Evolutionary conservation across 2,888 invertebrate species (phyloP).

Genomic region (Drosophila setosimentum): DNA sequence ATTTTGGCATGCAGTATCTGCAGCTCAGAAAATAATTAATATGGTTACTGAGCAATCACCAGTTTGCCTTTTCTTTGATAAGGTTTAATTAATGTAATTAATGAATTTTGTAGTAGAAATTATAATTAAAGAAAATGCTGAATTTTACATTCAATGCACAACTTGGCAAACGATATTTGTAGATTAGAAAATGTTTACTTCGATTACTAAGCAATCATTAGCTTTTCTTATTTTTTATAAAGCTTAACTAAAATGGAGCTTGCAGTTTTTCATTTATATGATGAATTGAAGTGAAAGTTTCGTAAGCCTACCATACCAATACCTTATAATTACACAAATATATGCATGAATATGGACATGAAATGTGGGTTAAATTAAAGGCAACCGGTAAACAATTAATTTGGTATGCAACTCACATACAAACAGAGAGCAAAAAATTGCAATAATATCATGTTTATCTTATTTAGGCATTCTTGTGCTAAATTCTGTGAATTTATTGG

Average conservation of each 20-base stretch:
- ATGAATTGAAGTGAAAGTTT: not conserved
- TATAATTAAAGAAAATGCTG: too few relatives aligned
- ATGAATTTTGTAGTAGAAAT: not conserved
- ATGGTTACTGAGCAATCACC: not conserved
- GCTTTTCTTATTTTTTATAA: not conserved
- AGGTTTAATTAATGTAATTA: not conserved
- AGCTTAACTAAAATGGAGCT: not conserved
- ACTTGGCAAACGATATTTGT: not conserved
- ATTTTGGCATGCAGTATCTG: not conserved
- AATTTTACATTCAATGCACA: not conserved
- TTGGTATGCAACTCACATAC: conserved; percentile 29
- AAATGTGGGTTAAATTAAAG: conserved; percentile 41
- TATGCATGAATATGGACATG: not conserved
- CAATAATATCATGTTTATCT: conserved; percentile 52
- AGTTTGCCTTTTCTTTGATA: not conserved
- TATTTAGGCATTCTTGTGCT: conserved; percentile 42
- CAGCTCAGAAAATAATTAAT: not conserved
- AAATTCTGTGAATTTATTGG: conserved; percentile 42
- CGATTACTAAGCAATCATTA: too few relatives aligned
- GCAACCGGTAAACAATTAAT: conserved; percentile 53
- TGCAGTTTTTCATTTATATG: not conserved
- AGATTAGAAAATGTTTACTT: not conserved
- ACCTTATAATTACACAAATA: not conserved
- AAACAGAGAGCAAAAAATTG: conserved; percentile 22
- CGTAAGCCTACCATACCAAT: not conserved